A percentile compares a stretch with the other conserved stretches of the same genome.
These are phyloP conservation scores for Cyanoderma ruficeps DNA, from an alignment of 2,113 vertebrate genomes.

Conservation along the genomic window DNA sequence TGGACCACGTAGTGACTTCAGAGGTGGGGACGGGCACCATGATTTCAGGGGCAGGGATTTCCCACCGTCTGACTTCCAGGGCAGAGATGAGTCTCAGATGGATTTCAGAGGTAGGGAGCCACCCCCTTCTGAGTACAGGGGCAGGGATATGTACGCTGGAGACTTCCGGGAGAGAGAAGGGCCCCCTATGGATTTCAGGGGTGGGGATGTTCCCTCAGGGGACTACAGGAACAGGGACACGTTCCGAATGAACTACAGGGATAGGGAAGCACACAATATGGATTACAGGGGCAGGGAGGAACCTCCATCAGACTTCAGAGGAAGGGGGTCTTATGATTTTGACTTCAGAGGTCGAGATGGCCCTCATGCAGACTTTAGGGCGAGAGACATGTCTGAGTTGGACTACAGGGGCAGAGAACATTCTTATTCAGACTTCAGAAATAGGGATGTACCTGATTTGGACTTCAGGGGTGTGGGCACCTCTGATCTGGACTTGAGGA, in stretches of 20 bases:
- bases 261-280: conserved; percentile 80
- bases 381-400: conserved; percentile 81
- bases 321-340: conserved; percentile 81
- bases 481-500: conserved; percentile 83
- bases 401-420: conserved; percentile 83
- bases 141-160: conserved; percentile 70
- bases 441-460: conserved; percentile 80
- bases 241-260: conserved; percentile 83
- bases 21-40: conserved; percentile 78
- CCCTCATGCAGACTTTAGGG: conserved; percentile 81
- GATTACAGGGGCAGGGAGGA: conserved; percentile 87
- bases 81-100: conserved; percentile 75
- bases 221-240: conserved; percentile 82
- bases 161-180: conserved; percentile 77
- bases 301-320: conserved; percentile 82
- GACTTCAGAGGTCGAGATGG: conserved; percentile 86
- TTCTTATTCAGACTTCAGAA: conserved; percentile 83
- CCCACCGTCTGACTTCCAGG: conserved; percentile 75
- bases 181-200: conserved; percentile 80
- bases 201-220: conserved; percentile 75
- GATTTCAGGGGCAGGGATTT: conserved; percentile 77
- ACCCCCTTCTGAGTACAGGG: conserved; percentile 52
- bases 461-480: conserved; percentile 81
- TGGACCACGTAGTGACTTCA: conserved; percentile 79
- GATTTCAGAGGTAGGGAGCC: conserved; percentile 77